Evolutionary conservation across 1,140 invertebrate genomes (phyloP).

Genomic region (Penaeus vannamei): DNA sequence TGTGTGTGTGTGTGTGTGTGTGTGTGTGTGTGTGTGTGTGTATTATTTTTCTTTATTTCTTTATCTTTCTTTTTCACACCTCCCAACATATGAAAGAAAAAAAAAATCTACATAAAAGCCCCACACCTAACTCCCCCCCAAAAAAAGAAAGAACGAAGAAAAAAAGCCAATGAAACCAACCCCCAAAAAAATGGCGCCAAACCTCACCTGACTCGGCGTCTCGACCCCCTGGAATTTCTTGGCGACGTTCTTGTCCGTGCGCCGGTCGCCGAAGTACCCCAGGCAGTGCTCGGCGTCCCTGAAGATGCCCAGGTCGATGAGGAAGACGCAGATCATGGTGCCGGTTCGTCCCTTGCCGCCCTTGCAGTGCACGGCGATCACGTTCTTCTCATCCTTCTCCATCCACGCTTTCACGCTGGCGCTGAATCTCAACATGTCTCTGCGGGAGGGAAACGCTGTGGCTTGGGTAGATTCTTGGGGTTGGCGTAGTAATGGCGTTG

Average conservation of each 20-base stretch:
- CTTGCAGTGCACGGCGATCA: constrained; percentile 80
- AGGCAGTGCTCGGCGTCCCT: constrained; percentile 74
- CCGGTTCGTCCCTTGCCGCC: constrained; percentile 78
- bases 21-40: no score
- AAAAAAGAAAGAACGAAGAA: not conserved
- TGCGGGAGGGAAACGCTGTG: constrained; percentile 62
- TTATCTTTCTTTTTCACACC: no score
- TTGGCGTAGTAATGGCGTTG: no score
- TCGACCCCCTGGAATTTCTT: constrained; percentile 77
- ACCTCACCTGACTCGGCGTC: constrained; percentile 70
- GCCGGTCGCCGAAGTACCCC: constrained; percentile 75
- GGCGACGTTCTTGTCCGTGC: constrained; percentile 75
- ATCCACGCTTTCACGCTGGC: constrained; percentile 75
- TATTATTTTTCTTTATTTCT: no score
- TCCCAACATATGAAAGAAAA: not conserved
- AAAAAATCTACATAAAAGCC: not conserved
- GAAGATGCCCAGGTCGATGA: constrained; percentile 75
- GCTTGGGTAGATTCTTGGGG: no score
- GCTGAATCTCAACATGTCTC: constrained; percentile 75
- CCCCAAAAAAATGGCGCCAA: not conserved
- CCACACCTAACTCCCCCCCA: no score
- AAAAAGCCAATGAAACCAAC: no score
- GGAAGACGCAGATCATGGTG: constrained; percentile 77
- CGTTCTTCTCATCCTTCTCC: constrained; percentile 73
- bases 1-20: no score